Evolutionary conservation across 2,797 vertebrate species (phyloP).

Genomic region (Sitta carolinensis): DNA sequence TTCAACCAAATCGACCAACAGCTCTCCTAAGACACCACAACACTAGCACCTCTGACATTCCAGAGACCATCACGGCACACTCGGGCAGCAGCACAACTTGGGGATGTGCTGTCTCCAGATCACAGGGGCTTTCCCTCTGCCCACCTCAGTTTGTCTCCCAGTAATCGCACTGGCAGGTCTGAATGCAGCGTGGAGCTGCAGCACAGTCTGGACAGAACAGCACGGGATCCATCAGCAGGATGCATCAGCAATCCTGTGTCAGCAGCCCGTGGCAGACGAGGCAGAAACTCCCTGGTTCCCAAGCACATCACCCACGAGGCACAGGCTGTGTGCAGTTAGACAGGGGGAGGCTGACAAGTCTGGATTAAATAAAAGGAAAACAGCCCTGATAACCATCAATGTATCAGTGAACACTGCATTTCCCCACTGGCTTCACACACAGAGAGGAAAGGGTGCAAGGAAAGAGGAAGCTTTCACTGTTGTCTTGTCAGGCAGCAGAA

Average conservation of each 20-base stretch:
- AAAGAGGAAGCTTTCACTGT: background rate
- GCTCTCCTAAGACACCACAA: background rate
- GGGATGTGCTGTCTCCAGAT: background rate
- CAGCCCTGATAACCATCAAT: background rate
- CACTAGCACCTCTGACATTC: background rate
- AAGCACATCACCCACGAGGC: background rate
- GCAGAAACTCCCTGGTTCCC: background rate
- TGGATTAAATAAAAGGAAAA: slow-evolving; percentile 12
- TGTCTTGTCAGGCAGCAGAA: background rate
- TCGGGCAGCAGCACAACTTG: background rate
- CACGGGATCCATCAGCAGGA: background rate
- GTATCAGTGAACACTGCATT: background rate
- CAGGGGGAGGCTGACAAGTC: background rate
- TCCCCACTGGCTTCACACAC: background rate
- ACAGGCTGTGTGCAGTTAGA: background rate
- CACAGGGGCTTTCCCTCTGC: background rate
- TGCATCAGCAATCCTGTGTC: background rate
- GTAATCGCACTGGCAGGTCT: background rate
- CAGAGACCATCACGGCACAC: rapidly evolving
- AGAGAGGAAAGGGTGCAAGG: background rate
- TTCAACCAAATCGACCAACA: background rate
- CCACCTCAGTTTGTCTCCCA: background rate
- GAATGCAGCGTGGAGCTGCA: background rate
- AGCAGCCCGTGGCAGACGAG: background rate
- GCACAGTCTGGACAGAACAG: background rate